phyloP scores from a whole-genome alignment of 2,888 invertebrate genomes.

The Ectobius pallidus region DNA sequence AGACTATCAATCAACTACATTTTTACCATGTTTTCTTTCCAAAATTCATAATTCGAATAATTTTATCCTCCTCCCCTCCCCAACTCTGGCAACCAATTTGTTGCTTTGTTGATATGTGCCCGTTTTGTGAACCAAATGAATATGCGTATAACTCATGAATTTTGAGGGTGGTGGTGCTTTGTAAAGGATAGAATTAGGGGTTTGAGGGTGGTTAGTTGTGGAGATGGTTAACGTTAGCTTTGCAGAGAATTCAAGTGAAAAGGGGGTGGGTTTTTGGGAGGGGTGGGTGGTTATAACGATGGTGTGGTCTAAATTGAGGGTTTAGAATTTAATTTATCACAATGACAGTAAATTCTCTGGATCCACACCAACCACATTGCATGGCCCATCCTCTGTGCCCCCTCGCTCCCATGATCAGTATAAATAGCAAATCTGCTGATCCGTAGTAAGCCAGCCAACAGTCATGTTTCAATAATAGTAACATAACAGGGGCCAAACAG shows the following conservation, averaged over 20 bases:
- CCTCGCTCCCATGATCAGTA: neutral
- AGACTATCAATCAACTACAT: neutral
- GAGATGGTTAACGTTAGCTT: neutral
- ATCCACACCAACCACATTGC: neutral
- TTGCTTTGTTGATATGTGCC: neutral
- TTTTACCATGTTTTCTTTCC: neutral
- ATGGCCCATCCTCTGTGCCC: neutral
- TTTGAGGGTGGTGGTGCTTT: too few species aligned
- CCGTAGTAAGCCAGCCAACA: neutral
- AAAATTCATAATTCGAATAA: neutral
- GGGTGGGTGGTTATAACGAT: neutral
- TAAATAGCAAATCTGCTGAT: neutral
- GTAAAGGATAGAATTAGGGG: neutral
- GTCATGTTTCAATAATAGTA: neutral
- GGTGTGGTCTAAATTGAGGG: neutral
- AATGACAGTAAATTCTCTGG: slow-evolving; percentile 6
- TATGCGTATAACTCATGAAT: too few species aligned
- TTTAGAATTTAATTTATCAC: slow-evolving; percentile 23
- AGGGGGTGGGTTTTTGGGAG: too few species aligned
- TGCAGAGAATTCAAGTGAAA: neutral
- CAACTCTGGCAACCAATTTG: neutral
- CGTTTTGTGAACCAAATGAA: neutral
- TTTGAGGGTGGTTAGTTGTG: neutral
- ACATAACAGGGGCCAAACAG: neutral
- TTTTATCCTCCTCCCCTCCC: too few species aligned